These are phyloP conservation scores for Norana najaformis DNA, from an alignment of 2,888 invertebrate species.

Conservation along the genomic window DNA sequence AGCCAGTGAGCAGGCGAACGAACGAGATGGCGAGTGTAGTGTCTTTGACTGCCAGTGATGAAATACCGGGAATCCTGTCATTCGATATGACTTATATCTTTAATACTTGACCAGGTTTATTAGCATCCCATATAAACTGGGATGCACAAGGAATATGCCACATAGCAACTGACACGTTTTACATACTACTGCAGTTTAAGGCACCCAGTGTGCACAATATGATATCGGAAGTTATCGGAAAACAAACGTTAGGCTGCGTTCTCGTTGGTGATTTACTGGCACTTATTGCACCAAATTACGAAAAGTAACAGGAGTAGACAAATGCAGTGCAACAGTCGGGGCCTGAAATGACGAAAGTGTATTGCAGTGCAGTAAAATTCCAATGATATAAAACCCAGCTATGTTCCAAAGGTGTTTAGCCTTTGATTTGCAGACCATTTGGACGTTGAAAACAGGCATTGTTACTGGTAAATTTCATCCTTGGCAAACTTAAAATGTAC, in stretches of 20 bases:
- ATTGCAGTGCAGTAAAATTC: too few species aligned
- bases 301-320: neutral
- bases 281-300: neutral
- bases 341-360: neutral
- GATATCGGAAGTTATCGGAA: neutral
- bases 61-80: neutral
- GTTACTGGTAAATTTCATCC: neutral
- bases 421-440: neutral
- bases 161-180: neutral
- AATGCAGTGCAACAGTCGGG: neutral
- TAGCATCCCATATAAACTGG: neutral
- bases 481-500: neutral
- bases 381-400: too few species aligned
- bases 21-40: neutral
- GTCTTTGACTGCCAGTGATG: neutral
- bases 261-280: neutral
- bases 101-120: neutral
- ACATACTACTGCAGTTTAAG: neutral
- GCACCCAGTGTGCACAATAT: neutral
- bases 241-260: neutral
- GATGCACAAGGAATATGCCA: neutral
- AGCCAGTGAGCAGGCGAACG: neutral
- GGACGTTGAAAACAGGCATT: neutral
- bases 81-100: neutral
- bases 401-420: too few species aligned